These are phyloP conservation scores for Catostomus latipinnis DNA, from an alignment of 2,797 vertebrate genomes.

Conservation along the genomic window DNA sequence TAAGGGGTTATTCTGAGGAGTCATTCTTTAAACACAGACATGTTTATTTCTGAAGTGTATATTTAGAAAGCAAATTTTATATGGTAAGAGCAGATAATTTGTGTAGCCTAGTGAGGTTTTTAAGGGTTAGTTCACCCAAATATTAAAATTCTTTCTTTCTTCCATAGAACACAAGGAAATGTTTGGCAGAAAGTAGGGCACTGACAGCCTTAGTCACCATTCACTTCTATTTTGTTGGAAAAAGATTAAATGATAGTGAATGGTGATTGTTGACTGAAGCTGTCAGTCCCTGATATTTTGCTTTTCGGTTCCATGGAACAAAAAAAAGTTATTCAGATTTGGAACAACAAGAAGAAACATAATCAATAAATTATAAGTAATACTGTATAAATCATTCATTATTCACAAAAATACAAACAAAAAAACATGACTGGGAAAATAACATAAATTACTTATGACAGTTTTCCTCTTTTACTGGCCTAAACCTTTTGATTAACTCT, in stretches of 20 bases:
- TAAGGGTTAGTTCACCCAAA: neutral
- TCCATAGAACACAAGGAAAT: too few species aligned
- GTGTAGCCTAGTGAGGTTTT: neutral
- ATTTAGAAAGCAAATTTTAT: constrained; percentile 29
- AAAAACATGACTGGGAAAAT: neutral
- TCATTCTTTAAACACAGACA: constrained; percentile 49
- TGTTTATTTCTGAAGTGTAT: constrained; percentile 40
- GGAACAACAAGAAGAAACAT: neutral
- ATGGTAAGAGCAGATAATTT: constrained; percentile 5
- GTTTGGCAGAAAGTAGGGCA: too few species aligned
- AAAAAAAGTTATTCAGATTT: too few species aligned
- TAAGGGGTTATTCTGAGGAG: constrained; percentile 37
- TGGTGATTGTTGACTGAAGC: too few species aligned
- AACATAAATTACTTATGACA: neutral
- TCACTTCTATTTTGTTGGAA: too few species aligned
- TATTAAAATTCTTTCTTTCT: too few species aligned
- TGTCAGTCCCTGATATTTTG: too few species aligned
- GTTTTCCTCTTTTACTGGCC: neutral
- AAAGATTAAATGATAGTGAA: too few species aligned
- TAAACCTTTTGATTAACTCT: neutral
- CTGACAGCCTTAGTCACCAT: too few species aligned
- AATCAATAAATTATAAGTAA: neutral
- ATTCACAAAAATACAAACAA: too few species aligned
- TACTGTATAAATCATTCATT: too few species aligned
- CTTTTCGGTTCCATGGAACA: too few species aligned